Percentiles rank a stretch among this genome's conserved stretches.
phyloP scores from a whole-genome alignment of 2,888 invertebrate species.

The Drosophila cognata region DNA sequence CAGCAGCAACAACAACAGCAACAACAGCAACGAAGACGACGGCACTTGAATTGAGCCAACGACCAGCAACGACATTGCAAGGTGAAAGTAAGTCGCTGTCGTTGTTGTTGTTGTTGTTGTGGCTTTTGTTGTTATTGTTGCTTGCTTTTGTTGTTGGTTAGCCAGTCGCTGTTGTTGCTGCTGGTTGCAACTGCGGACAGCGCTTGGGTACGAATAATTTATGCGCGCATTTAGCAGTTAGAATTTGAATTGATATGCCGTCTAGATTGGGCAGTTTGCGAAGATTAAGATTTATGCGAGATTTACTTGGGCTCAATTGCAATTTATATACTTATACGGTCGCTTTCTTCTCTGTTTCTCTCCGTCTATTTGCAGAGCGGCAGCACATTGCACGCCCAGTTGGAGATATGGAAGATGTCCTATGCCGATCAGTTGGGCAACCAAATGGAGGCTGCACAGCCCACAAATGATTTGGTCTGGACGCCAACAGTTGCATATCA shows the following conservation, averaged over 20 bases:
- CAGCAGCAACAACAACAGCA: not conserved
- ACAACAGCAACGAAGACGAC: constrained; percentile 23
- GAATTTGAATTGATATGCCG: constrained; percentile 75
- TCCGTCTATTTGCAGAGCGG: constrained; percentile 88
- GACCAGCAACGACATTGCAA: constrained; percentile 85
- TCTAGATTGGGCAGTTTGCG: constrained; percentile 42
- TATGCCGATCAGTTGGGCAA: constrained; percentile 85
- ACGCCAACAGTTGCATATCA: constrained; percentile 57
- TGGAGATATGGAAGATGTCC: constrained; percentile 96
- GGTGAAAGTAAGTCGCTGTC: constrained; percentile 84
- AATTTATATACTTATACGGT: constrained; percentile 38
- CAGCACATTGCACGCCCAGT: constrained; percentile 92
- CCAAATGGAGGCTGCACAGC: constrained; percentile 39
- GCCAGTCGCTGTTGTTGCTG: constrained; percentile 21
- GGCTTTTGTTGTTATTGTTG: constrained; percentile 16
- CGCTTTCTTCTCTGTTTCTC: constrained; percentile 40
- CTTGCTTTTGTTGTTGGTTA: constrained; percentile 24
- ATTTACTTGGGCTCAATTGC: constrained; percentile 63
- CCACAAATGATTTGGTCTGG: constrained; percentile 65
- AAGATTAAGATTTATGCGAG: constrained; percentile 73
- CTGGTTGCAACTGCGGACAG: constrained; percentile 37
- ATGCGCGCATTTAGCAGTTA: constrained; percentile 67
- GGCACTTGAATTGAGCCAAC: constrained; percentile 82
- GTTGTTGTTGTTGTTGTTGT: constrained; percentile 50
- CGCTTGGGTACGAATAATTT: constrained; percentile 51